These are phyloP conservation scores for Lutjanus campechanus DNA, from an alignment of 2,797 vertebrate genomes.

Conservation along the genomic window DNA sequence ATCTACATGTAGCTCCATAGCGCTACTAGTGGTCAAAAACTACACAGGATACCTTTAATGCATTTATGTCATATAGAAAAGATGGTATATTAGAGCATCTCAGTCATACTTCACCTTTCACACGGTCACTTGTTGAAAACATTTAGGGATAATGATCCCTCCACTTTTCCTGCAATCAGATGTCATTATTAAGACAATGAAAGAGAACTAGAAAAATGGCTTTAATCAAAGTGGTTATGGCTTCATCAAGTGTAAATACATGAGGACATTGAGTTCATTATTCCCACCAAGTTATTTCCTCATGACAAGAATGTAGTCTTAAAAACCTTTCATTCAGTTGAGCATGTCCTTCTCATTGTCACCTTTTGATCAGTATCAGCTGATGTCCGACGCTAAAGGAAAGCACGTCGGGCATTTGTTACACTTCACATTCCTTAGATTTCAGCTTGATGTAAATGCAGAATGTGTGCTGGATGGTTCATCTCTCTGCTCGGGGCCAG, in stretches of 20 bases:
- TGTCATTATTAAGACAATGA: neutral
- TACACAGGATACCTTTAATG: no score
- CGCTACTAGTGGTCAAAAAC: neutral
- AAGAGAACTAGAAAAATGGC: neutral
- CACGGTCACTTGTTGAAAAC: neutral
- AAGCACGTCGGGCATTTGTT: constrained; percentile 15
- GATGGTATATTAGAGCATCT: neutral
- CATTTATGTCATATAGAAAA: neutral
- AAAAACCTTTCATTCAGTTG: neutral
- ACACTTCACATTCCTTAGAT: constrained; percentile 37
- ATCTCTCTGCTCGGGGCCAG: constrained; percentile 15
- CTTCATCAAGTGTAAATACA: neutral
- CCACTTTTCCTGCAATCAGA: neutral
- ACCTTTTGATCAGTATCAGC: constrained; percentile 29
- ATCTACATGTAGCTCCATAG: no score
- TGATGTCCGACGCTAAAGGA: neutral
- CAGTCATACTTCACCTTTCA: neutral
- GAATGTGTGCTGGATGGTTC: constrained; percentile 3
- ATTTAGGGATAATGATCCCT: neutral
- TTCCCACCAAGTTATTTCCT: neutral
- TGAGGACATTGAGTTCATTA: neutral
- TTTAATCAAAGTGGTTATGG: neutral
- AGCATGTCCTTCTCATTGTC: neutral
- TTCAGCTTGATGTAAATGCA: constrained; percentile 39
- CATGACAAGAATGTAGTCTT: neutral